Conservation (phyloP, 2,797 vertebrate species). For the Prunella strophiata region DNA sequence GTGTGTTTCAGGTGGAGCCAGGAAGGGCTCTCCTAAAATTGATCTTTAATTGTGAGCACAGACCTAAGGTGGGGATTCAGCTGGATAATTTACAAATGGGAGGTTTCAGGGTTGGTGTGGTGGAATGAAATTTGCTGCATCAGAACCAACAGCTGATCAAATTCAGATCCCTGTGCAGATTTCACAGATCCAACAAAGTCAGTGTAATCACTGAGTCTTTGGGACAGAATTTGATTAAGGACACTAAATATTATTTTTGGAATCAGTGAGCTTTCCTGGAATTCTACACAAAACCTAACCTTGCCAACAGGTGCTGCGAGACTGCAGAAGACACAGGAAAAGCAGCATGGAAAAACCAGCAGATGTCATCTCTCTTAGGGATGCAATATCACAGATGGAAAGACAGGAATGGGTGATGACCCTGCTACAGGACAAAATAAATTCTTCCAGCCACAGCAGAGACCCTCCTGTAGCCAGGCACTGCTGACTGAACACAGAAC, state of each 20-base stretch:
- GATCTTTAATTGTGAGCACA: not conserved
- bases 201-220: not conserved
- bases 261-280: not conserved
- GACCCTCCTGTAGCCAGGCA: not conserved
- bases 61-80: not conserved
- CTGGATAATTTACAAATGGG: not conserved
- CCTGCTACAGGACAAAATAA: not conserved
- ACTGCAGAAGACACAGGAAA: not conserved
- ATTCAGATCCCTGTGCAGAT: not conserved
- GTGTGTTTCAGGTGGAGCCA: not conserved
- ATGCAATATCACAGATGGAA: not conserved
- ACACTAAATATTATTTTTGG: not conserved
- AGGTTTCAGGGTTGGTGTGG: not conserved
- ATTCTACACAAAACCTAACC: not conserved
- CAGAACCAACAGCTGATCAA: not conserved
- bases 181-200: not conserved
- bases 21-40: not conserved
- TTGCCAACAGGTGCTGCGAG: not conserved
- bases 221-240: not conserved
- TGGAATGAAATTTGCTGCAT: not conserved
- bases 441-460: not conserved
- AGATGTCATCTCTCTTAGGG: rapidly evolving
- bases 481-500: not conserved
- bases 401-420: not conserved
- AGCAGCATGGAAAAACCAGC: not conserved